Conservation (phyloP, 2,888 invertebrate species). For the Amblyjoppa proteus region DNA sequence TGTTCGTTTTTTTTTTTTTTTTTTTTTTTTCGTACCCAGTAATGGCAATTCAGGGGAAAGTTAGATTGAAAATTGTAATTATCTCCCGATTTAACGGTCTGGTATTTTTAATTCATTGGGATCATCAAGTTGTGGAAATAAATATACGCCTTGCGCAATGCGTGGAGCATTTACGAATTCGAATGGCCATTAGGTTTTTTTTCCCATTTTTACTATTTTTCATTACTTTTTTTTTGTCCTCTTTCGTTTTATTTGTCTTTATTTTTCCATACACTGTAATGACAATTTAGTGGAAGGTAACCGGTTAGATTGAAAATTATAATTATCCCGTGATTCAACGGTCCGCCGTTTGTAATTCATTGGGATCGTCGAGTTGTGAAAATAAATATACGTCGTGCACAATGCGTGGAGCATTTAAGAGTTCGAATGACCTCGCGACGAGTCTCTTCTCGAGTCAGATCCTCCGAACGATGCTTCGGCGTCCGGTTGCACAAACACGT, state of each 20-base stretch:
- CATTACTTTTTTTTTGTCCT: no score
- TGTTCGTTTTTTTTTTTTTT: background rate
- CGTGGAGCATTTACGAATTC: background rate
- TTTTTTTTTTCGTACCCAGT: background rate
- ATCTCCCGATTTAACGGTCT: background rate
- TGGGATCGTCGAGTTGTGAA: background rate
- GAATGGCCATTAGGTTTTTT: background rate
- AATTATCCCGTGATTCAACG: background rate
- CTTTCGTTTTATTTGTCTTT: background rate
- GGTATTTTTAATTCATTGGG: background rate
- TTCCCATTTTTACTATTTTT: background rate
- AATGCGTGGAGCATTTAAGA: background rate
- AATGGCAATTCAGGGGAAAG: background rate
- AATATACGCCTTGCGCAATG: background rate
- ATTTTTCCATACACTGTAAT: background rate
- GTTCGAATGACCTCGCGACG: constrained; percentile 19
- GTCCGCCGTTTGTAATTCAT: background rate
- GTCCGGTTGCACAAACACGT: constrained; percentile 11
- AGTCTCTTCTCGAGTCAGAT: constrained; percentile 8
- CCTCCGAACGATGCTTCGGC: constrained; percentile 12
- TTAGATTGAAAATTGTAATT: background rate
- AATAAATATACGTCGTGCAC: constrained; percentile 3
- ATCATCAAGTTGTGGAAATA: background rate
- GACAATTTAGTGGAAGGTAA: background rate
- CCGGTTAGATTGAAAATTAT: background rate